phyloP scores from a whole-genome alignment of 2,113 vertebrate genomes.

The Corythoichthys intestinalis region DNA sequence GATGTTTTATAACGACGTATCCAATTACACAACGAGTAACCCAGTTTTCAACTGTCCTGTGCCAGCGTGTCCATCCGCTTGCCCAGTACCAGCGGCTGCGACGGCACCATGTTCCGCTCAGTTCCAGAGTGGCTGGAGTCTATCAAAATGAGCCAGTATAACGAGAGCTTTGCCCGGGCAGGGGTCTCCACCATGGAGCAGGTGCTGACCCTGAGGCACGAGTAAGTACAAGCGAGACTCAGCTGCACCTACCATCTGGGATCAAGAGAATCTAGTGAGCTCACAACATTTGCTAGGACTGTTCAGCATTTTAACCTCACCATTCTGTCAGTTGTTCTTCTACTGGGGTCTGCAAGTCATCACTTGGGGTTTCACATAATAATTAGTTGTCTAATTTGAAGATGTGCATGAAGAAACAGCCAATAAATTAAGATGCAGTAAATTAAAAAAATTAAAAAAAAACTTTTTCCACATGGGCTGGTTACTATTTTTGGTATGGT shows the following conservation, averaged over 20 bases:
- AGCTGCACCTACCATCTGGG: conserved; percentile 19
- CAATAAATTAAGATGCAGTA: too few species aligned
- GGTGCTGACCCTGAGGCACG: conserved; percentile 84
- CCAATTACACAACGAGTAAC: neutral
- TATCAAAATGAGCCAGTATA: conserved; percentile 94
- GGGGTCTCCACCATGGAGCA: conserved; percentile 89
- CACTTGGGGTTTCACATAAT: neutral
- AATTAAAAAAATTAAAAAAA: too few species aligned
- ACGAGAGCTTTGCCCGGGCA: conserved; percentile 81
- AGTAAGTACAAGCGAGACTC: conserved; percentile 81
- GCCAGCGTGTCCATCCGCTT: conserved; percentile 89
- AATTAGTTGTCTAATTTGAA: neutral
- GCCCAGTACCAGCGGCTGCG: conserved; percentile 88
- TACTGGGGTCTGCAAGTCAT: too few species aligned
- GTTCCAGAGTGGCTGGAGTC: conserved; percentile 94
- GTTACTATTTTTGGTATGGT: too few species aligned
- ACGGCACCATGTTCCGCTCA: conserved; percentile 82
- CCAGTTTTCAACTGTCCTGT: neutral
- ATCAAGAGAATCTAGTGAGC: conserved; percentile 41
- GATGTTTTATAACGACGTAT: neutral
- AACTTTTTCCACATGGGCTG: too few species aligned
- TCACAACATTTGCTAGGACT: conserved; percentile 44
- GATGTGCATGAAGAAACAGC: too few species aligned
- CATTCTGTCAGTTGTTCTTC: conserved; percentile 36
- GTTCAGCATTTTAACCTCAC: neutral